Base-by-base conservation (phyloP, 2,113 vertebrate genomes). In the Ahaetulla prasina region DNA sequence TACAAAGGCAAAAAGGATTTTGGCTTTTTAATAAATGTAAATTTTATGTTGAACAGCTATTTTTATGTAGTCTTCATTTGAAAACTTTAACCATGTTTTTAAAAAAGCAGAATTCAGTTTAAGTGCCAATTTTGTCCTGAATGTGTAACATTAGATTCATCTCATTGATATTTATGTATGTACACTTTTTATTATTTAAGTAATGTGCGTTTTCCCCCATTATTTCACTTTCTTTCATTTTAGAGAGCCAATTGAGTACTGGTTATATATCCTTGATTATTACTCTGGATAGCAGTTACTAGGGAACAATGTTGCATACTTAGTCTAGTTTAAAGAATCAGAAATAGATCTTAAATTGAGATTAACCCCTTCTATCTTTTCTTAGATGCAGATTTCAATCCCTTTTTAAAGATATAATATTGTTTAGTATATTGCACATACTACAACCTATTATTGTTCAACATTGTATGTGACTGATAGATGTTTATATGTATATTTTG, bases 21-120 rank as follows among this genome's bases (percentile, higher is more conserved):
- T 9, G 10, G 60, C 50, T 22, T 88, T 54, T 53, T 53, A 10
- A 43, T 55, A 55, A 43, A 16, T 39, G 3, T 57, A 88, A 55
- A 88, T 23, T 35, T 43, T 55, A 14, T 55, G 35, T 43, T 55
- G 87, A 55, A 22, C 9, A 50, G n/a, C 27, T 55, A 45, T 88
- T 92, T 93, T 92, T 87, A 35, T 27, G 87, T 18, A 91, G 90
- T 87, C 93, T 88, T 90, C 39, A 9, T 39, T 93, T 95, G 87
- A 35, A 57, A 91, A 89, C 4, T 5, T 4, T 88, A n/a, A 52
- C 87, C 95, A 92, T 68, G 1, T 23, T 89, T 8, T 27, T 94
- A 53, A 94, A 3, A n/a, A 94, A 57, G 22, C n/a, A 68, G 11
- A 89, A 93, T 91, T 57, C 94, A 89, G 0, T 90, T 84, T 88